phyloP scores from a whole-genome alignment of 2,113 vertebrate species.

The Micromys minutus region DNA sequence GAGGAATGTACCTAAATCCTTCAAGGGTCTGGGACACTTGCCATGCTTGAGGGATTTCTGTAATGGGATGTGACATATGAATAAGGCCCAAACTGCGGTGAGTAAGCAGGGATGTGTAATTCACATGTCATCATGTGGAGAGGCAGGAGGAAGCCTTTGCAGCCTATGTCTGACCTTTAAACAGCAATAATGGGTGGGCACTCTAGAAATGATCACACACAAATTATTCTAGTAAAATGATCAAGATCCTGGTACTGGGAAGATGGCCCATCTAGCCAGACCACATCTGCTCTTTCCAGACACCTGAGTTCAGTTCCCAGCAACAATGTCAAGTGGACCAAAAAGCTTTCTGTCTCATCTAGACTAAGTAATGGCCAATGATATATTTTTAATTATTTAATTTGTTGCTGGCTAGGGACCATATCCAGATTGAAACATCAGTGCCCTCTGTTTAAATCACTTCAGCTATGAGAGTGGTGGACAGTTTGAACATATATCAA shows the following conservation, averaged over 20 bases:
- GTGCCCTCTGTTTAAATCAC: background rate
- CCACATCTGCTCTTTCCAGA: background rate
- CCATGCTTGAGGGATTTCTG: background rate
- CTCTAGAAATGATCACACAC: background rate
- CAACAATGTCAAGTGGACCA: background rate
- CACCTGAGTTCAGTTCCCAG: background rate
- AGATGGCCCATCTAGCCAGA: background rate
- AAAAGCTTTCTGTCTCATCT: background rate
- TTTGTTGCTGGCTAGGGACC: background rate
- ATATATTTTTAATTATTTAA: background rate
- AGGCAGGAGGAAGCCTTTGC: background rate
- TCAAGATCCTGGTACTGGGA: background rate
- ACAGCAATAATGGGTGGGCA: background rate
- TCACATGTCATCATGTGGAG: fast-evolving
- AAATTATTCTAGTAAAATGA: background rate
- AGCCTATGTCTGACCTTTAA: background rate
- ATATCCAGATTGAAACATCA: background rate
- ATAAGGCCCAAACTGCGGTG: background rate
- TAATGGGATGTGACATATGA: background rate
- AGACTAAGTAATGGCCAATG: background rate
- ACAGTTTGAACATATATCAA: background rate
- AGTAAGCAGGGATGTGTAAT: background rate
- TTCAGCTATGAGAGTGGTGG: background rate
- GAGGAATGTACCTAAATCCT: background rate
- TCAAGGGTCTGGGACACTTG: background rate